Conservation (phyloP, 1,140 invertebrate genomes). For the Nephotettix cincticeps region DNA sequence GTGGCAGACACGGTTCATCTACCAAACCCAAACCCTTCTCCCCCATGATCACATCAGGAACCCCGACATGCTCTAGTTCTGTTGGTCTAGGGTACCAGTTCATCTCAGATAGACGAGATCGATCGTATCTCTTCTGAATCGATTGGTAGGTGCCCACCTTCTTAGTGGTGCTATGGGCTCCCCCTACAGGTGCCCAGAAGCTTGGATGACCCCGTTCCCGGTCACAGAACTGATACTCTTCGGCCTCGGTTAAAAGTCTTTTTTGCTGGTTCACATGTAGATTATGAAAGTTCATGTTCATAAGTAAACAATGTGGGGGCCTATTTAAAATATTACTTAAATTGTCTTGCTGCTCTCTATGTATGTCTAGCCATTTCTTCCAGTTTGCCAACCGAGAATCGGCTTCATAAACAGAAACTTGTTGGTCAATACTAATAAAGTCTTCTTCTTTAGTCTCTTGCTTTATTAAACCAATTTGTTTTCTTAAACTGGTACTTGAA, state of each 20-base stretch:
- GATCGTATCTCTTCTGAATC: not conserved
- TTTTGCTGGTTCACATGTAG: not conserved
- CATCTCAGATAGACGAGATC: not conserved
- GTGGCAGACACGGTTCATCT: not conserved
- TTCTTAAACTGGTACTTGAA: too few species aligned
- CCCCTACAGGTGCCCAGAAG: not conserved
- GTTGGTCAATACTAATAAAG: too few species aligned
- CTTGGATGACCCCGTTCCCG: not conserved
- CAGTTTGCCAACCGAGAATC: not conserved
- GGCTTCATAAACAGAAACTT: not conserved
- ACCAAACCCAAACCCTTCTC: not conserved
- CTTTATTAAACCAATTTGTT: too few species aligned
- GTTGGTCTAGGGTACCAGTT: not conserved
- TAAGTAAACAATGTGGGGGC: not conserved
- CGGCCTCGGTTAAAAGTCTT: not conserved
- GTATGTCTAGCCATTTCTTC: slow-evolving; percentile 8
- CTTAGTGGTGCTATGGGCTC: not conserved
- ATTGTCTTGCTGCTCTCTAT: not conserved
- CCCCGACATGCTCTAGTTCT: not conserved
- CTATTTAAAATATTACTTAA: not conserved
- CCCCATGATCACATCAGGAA: not conserved
- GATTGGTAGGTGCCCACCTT: not conserved
- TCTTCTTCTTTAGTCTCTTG: too few species aligned
- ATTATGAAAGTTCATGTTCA: not conserved
- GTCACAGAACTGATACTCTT: not conserved